Evolutionary conservation across 2,888 invertebrate species (phyloP), one percentile per base, ranked within the genome.

Genomic region (Caenorhabditis angaria): DNA sequence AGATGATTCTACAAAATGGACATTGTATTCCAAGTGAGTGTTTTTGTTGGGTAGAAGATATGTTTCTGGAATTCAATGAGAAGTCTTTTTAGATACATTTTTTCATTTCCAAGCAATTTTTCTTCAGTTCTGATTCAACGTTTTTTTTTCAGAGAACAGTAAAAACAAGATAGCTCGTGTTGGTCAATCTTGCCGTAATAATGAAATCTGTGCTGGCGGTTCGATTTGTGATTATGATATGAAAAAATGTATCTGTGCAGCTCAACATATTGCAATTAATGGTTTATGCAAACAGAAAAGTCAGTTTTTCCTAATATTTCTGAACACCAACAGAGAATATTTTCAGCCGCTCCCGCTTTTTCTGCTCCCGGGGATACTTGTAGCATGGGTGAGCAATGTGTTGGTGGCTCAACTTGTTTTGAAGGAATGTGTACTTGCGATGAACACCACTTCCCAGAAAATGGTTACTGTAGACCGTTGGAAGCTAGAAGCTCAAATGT

Each of bases 171-270:
- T 78, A 2, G 77, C 84, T 1, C 57, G 68, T 32, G 80, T 84
- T 6, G 86, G 85, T 22, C 63, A 71, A n/a, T 70, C 79, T 1
- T 86, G 86, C 65, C 71, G 73, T 24, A 70, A 74, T 32, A 82
- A 81, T 41, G 83, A 83, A 64, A 71, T 80, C 54, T 86, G 86
- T 58, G 65, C 72, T 2, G 87, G 86, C 6, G 87, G 87, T 8
- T 81, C 87, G 5, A 73, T 81, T 53, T 86, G 86, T 60, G 82
- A 82, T 67, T 62, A 61, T n/a, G 80, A 79, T 64, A 69, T 65
- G 24, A 67, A 78, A 50, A 70, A 69, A 57, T 85, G 85, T 70
- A 82, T 82, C 51, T 85, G 85, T 67, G 83, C 82, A 2, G 77
- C 77, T 22, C 76, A 79, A 14, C 84, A 84, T 65, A 61, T 69